These are phyloP conservation scores for Horisme vitalbata DNA, from an alignment of 2,888 invertebrate genomes.

Conservation along the genomic window DNA sequence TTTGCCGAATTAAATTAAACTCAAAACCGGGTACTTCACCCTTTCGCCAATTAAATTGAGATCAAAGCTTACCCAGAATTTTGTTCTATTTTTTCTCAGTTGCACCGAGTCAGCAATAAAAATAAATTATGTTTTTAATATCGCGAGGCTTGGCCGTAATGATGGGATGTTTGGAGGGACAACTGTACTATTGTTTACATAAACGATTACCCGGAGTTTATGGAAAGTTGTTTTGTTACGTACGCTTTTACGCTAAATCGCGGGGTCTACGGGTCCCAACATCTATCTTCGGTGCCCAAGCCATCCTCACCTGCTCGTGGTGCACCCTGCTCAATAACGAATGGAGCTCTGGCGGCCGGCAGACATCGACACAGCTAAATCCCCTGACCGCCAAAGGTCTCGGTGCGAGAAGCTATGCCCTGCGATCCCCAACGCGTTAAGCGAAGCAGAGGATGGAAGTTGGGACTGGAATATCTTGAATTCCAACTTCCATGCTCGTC, in stretches of 20 bases:
- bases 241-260: background rate
- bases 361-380: too few relatives aligned
- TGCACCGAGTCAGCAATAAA: slow-evolving; percentile 60
- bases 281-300: too few relatives aligned
- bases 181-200: slow-evolving; percentile 28
- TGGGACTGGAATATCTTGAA: too few relatives aligned
- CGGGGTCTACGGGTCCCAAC: too few relatives aligned
- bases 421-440: too few relatives aligned
- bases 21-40: slow-evolving; percentile 40
- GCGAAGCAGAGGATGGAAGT: too few relatives aligned
- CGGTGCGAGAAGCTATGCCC: too few relatives aligned
- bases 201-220: slow-evolving; percentile 19
- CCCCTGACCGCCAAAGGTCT: too few relatives aligned
- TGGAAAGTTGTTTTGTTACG: slow-evolving; percentile 10
- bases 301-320: too few relatives aligned
- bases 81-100: slow-evolving; percentile 47
- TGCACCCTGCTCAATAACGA: too few relatives aligned
- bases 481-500: too few relatives aligned
- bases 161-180: slow-evolving; percentile 23
- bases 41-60: slow-evolving; percentile 63
- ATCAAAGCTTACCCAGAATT: slow-evolving; percentile 51
- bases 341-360: too few relatives aligned
- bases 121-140: slow-evolving; percentile 77
- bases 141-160: slow-evolving; percentile 38
- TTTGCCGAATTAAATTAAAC: slow-evolving; percentile 56